Evolutionary conservation across 2,888 invertebrate species (phyloP).

Genomic region (Amiota minor): DNA sequence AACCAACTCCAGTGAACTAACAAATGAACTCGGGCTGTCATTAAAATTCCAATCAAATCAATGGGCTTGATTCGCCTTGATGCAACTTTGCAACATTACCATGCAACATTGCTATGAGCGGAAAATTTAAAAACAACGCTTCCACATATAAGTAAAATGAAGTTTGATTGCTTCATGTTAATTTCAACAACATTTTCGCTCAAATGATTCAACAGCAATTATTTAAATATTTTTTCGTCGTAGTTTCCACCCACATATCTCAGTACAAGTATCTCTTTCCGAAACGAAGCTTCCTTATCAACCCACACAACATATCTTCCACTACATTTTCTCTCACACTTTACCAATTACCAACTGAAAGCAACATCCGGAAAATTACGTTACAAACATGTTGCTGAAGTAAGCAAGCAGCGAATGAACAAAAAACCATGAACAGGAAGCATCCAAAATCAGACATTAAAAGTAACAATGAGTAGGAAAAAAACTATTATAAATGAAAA

Average conservation of each 20-base stretch:
- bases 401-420: neutral
- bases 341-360: conserved; percentile 37
- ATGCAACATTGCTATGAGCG: neutral
- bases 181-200: conserved; percentile 36
- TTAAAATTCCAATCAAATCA: conserved; percentile 47
- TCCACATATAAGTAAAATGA: neutral
- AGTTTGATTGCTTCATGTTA: conserved; percentile 28
- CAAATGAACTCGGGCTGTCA: conserved; percentile 21
- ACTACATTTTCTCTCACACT: too few species aligned
- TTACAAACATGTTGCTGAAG: conserved; percentile 43
- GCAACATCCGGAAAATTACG: conserved; percentile 65
- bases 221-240: conserved; percentile 52
- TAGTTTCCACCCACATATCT: neutral
- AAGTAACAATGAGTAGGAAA: conserved; percentile 1
- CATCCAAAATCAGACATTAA: conserved; percentile 29
- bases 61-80: neutral
- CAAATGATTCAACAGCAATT: conserved; percentile 49
- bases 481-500: conserved; percentile 33
- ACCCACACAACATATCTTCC: too few species aligned
- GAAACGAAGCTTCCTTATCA: too few species aligned
- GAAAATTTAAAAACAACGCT: neutral
- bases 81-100: neutral
- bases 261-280: neutral
- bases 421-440: neutral
- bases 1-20: neutral